Base-by-base conservation (phyloP, 2,888 invertebrate species). In the Enchytraeus crypticus region DNA sequence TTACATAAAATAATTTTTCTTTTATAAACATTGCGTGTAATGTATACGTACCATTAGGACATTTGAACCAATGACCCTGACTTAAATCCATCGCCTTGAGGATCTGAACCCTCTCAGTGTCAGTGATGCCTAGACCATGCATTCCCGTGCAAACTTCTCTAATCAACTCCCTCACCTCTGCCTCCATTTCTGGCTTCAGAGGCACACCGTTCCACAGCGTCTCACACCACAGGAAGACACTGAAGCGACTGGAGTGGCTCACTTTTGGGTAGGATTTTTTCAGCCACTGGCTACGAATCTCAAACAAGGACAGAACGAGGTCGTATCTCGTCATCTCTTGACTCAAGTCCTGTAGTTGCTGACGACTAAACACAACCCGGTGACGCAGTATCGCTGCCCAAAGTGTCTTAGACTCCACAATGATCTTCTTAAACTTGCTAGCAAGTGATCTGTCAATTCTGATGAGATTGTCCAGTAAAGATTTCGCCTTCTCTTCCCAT, bases 71-170 rank as follows among this genome's bases (percentile, higher is more conserved):
- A n/a, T n/a, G n/a, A n/a, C n/a, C n/a, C n/a, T n/a, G 78, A 51
- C 72, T 76, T 32, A 85, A 70, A 0, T 81, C 82, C 65, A 86
- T 81, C 0, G 85, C 86, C 69, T 74, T 70, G 0, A 85, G 80
- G 53, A 87, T 83, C 77, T 84, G 72, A 26, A 74, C 70, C 45
- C 82, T 78, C 72, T 86, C 85, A 5, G 69, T 65, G 1, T 81
- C 77, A 0, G 78, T 73, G 30, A 83, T 67, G 1, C 68, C 70
- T 26, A 64, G 63, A 23, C 66, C 64, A 18, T 66, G 65, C 3
- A 69, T 11, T 21, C 45, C 5, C 32, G 14, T 14, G 23, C 45
- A n/a, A 8, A 57, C 27, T 3, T 57, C 38, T 27, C 27, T 55
- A 21, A 59, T 34, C 0, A 32, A 27, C 11, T 27, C 32, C 33